Evolutionary conservation across 2,888 invertebrate genomes (phyloP).

Genomic region (Oegoconia quadripuncta): DNA sequence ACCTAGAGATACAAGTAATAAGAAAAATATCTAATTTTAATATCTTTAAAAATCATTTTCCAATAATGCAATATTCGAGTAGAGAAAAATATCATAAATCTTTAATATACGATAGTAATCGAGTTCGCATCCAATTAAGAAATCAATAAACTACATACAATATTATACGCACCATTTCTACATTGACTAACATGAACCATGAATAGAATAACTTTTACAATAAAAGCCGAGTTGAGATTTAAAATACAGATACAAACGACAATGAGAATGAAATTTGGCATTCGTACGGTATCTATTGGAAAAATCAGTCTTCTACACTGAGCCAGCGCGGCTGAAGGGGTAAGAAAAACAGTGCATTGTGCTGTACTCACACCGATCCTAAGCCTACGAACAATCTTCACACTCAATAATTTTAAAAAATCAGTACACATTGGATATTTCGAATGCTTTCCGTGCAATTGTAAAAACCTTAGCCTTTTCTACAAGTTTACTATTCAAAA

Average conservation of each 20-base stretch:
- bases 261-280: constrained; percentile 44
- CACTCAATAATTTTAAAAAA: no score
- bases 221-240: constrained; percentile 23
- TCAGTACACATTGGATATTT: no score
- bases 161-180: constrained; percentile 51
- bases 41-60: not conserved
- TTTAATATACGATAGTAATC: not conserved
- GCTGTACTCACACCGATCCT: constrained; percentile 25
- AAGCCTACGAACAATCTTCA: constrained; percentile 5
- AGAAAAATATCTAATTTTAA: not conserved
- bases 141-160: constrained; percentile 19
- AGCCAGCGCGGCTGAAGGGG: constrained; percentile 36
- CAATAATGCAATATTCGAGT: not conserved
- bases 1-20: not conserved
- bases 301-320: constrained; percentile 74
- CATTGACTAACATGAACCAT: constrained; percentile 31
- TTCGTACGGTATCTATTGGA: constrained; percentile 37
- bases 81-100: not conserved
- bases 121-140: constrained; percentile 17
- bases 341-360: constrained; percentile 35
- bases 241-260: constrained; percentile 28
- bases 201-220: constrained; percentile 25
- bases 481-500: no score
- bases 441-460: not conserved
- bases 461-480: no score